Evolutionary conservation across 2,888 invertebrate species (phyloP).

Genomic region (Sesia apiformis): DNA sequence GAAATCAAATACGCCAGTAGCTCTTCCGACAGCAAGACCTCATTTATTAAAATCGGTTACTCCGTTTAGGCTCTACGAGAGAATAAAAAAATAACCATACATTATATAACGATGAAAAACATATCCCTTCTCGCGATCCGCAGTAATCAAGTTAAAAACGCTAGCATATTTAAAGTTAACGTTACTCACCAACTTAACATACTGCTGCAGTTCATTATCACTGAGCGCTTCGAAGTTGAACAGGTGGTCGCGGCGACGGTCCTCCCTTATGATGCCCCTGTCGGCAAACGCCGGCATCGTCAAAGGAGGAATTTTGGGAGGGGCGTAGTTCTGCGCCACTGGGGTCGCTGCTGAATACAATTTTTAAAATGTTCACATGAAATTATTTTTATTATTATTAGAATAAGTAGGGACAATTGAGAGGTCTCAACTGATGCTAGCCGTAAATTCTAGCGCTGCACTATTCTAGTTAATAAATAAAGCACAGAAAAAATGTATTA

Average conservation of each 20-base stretch:
- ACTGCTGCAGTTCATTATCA: conserved; percentile 55
- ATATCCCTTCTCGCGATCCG: too few relatives aligned
- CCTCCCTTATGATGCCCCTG: background rate
- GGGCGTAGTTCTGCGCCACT: conserved; percentile 22
- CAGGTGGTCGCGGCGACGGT: conserved; percentile 2
- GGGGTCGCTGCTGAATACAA: conserved; percentile 16
- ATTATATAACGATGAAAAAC: too few relatives aligned
- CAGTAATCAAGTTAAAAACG: background rate
- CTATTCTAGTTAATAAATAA: too few relatives aligned
- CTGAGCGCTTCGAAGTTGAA: conserved; percentile 38
- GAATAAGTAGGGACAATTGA: too few relatives aligned
- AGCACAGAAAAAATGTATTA: too few relatives aligned
- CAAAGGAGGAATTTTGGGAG: conserved; percentile 21
- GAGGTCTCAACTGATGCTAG: too few relatives aligned
- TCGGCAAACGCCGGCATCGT: conserved; percentile 14
- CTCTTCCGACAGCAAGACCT: too few relatives aligned
- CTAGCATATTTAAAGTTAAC: background rate
- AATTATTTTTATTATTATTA: background rate
- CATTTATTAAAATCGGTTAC: too few relatives aligned
- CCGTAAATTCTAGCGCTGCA: too few relatives aligned
- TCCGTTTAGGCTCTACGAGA: too few relatives aligned
- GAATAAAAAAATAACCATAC: too few relatives aligned
- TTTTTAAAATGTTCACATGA: background rate
- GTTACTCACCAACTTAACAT: conserved; percentile 51
- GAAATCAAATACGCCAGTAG: too few relatives aligned